Percentiles rank a stretch among this genome's conserved stretches.
These are phyloP conservation scores for Rhagologus leucostigma DNA, from an alignment of 2,113 vertebrate species.

Conservation along the genomic window DNA sequence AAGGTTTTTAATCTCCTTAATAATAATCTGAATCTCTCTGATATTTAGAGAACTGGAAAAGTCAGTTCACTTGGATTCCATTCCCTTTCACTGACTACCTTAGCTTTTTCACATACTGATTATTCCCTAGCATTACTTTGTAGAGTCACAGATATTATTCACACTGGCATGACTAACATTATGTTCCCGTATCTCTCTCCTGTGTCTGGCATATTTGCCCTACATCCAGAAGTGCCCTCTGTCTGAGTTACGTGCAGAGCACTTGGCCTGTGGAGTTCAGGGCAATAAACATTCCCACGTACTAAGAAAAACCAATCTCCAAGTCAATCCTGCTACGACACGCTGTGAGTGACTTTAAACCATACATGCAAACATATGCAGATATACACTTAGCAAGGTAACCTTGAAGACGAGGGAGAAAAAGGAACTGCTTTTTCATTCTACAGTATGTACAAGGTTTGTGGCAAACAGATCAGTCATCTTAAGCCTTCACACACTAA, in stretches of 20 bases:
- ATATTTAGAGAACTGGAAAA: not conserved
- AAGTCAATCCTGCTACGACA: not conserved
- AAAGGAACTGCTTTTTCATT: not conserved
- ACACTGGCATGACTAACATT: not conserved
- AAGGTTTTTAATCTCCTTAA: not conserved
- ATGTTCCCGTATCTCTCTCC: not conserved
- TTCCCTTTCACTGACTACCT: not conserved
- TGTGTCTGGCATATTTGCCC: not conserved
- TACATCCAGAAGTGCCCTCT: not conserved
- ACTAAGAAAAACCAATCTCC: not conserved
- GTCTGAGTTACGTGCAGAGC: rapidly evolving
- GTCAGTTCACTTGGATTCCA: not conserved
- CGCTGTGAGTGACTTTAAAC: not conserved
- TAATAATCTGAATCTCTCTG: not conserved
- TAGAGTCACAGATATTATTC: not conserved
- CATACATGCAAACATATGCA: not conserved
- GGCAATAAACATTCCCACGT: not conserved
- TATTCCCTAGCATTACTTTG: not conserved
- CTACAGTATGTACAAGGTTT: not conserved
- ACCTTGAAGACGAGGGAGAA: not conserved
- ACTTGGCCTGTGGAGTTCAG: not conserved
- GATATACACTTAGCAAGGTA: not conserved
- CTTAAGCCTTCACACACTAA: not conserved
- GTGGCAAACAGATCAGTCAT: not conserved
- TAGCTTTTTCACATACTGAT: not conserved